Evolutionary conservation across 1,140 invertebrate species (phyloP).

Genomic region (Drosophila orena): DNA sequence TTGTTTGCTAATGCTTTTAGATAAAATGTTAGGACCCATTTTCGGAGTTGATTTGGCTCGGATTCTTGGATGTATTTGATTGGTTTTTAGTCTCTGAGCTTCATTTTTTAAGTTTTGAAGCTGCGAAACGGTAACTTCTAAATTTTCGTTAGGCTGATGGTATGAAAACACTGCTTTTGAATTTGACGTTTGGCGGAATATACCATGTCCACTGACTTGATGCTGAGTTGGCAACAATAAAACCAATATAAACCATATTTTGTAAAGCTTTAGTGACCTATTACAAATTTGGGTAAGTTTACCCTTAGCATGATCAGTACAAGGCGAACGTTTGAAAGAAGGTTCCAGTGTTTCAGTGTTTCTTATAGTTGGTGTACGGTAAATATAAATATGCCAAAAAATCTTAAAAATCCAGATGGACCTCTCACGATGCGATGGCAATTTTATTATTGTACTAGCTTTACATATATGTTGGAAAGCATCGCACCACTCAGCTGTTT

Average conservation of each 20-base stretch:
- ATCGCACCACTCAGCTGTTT: background rate
- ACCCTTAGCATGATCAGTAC: background rate
- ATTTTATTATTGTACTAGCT: background rate
- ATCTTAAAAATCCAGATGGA: background rate
- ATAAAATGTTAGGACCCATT: background rate
- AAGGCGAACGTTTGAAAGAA: background rate
- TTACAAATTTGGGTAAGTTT: background rate
- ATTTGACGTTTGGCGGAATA: slow-evolving; percentile 28
- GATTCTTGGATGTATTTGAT: slow-evolving; percentile 9
- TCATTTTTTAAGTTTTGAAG: background rate
- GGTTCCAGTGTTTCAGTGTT: background rate
- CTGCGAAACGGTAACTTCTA: background rate
- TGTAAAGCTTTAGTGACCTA: slow-evolving; percentile 16
- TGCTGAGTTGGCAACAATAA: slow-evolving; percentile 54
- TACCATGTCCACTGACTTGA: slow-evolving; percentile 33
- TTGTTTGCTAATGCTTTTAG: slow-evolving; percentile 8
- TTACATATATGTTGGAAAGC: slow-evolving; percentile 1
- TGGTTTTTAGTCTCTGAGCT: background rate
- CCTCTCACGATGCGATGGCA: background rate
- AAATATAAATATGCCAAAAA: background rate
- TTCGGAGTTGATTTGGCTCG: slow-evolving; percentile 11
- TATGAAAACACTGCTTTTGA: slow-evolving; percentile 12
- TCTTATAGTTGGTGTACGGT: background rate
- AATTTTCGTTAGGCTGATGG: background rate
- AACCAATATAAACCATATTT: slow-evolving; percentile 52